phyloP scores from a whole-genome alignment of 2,113 vertebrate genomes.

The Proteles cristata region DNA sequence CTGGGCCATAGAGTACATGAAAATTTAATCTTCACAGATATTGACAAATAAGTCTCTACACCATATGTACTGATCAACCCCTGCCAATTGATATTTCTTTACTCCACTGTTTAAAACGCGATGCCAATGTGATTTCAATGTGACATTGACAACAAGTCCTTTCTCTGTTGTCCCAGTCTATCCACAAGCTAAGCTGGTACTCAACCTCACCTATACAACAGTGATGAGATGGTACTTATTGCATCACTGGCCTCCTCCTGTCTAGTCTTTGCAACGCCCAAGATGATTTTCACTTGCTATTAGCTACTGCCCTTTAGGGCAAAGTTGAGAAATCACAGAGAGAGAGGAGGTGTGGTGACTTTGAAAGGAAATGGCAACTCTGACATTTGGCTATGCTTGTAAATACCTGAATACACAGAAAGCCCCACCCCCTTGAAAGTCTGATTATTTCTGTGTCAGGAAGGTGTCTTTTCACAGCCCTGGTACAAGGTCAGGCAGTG shows the following conservation, averaged over 20 bases:
- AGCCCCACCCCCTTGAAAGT: not conserved
- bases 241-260: not conserved
- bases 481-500: slow-evolving; percentile 73
- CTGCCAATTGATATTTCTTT: not conserved
- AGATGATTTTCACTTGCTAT: not conserved
- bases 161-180: not conserved
- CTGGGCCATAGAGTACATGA: not conserved
- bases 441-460: slow-evolving; percentile 65
- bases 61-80: not conserved
- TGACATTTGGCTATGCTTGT: slow-evolving; percentile 58
- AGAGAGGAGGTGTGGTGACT: slow-evolving; percentile 30
- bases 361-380: slow-evolving; percentile 59
- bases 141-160: not conserved
- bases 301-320: not conserved
- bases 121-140: slow-evolving; percentile 25
- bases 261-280: not conserved
- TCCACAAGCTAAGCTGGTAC: not conserved
- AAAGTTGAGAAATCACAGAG: slow-evolving; percentile 49
- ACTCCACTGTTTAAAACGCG: not conserved
- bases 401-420: slow-evolving; percentile 58
- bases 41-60: not conserved
- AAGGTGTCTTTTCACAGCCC: slow-evolving; percentile 70
- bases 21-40: slow-evolving; percentile 55
- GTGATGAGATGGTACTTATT: not conserved
- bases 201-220: not conserved